Percentiles rank a stretch among this genome's conserved stretches.
Conservation (phyloP, 2,888 invertebrate species). For the Acleris cristana region DNA sequence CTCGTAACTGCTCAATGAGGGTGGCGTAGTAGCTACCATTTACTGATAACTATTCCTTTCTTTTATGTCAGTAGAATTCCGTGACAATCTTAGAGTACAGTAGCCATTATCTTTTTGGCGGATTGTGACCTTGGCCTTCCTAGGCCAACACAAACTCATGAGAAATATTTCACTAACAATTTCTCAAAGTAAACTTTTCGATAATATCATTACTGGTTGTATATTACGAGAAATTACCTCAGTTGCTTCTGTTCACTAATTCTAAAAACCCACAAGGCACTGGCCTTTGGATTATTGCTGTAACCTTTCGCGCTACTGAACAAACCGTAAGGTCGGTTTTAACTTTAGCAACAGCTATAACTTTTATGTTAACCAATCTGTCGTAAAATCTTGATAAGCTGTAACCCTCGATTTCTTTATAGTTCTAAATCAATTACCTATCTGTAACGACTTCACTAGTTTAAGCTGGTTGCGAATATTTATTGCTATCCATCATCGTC, state of each 20-base stretch:
- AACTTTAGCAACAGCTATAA: constrained; percentile 23
- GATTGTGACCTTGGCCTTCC: no score
- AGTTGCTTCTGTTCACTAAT: constrained; percentile 12
- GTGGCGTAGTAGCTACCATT: no score
- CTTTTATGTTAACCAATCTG: constrained; percentile 19
- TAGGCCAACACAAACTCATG: no score
- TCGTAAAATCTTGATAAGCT: constrained; percentile 19
- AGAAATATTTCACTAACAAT: no score
- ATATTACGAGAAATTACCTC: no score
- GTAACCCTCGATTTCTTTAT: constrained; percentile 24
- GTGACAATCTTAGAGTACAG: no score
- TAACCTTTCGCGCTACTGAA: constrained; percentile 24
- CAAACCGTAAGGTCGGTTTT: constrained; percentile 19
- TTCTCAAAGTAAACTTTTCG: no score
- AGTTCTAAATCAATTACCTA: constrained; percentile 21
- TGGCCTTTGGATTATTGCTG: constrained; percentile 27
- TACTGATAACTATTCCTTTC: no score
- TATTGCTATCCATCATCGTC: not conserved
- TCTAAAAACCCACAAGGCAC: constrained; percentile 24
- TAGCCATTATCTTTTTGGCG: no score
- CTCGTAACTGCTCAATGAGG: no score
- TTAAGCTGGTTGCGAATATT: not conserved
- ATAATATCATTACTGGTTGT: no score
- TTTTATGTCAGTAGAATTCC: no score
- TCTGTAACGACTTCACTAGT: constrained; percentile 19